phyloP scores from a whole-genome alignment of 2,797 vertebrate genomes.

The Hozukius guyotensis region DNA sequence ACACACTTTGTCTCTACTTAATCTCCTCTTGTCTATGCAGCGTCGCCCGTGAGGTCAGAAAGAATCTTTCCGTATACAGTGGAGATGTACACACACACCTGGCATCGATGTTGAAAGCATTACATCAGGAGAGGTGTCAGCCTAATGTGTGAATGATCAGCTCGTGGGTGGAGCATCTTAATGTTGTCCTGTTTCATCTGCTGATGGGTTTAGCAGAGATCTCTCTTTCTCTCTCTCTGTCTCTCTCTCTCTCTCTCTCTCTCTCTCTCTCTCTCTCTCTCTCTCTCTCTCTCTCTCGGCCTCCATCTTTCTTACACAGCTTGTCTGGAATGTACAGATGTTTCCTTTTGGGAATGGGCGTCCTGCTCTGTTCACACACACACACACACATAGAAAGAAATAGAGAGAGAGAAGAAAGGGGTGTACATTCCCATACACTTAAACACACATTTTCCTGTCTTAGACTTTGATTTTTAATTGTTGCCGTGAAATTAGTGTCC shows the following conservation, averaged over 20 bases:
- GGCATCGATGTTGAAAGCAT: constrained; percentile 26
- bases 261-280: constrained; percentile 15
- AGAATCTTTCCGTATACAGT: not conserved
- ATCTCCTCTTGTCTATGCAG: constrained; percentile 13
- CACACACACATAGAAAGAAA: constrained; percentile 18
- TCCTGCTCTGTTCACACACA: constrained; percentile 67
- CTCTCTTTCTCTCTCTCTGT: constrained; percentile 11
- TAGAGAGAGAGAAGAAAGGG: constrained; percentile 32
- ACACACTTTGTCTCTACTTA: constrained; percentile 8
- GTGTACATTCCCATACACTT: constrained; percentile 33
- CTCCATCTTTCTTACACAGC: constrained; percentile 89
- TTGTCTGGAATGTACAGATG: constrained; percentile 97
- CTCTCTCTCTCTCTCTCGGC: constrained; percentile 1
- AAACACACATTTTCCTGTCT: constrained; percentile 11
- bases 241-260: not conserved
- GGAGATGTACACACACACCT: constrained; percentile 48
- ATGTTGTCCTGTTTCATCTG: constrained; percentile 45
- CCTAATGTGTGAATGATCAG: constrained; percentile 46
- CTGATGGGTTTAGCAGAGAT: constrained; percentile 70
- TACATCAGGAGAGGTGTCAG: constrained; percentile 62
- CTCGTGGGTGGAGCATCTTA: constrained; percentile 32
- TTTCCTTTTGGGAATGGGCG: constrained; percentile 89
- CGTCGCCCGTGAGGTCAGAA: not conserved
- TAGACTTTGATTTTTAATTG: not conserved
- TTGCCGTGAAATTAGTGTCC: constrained; percentile 7